phyloP scores from a whole-genome alignment of 2,888 invertebrate species.

The Heliothis peltigera region DNA sequence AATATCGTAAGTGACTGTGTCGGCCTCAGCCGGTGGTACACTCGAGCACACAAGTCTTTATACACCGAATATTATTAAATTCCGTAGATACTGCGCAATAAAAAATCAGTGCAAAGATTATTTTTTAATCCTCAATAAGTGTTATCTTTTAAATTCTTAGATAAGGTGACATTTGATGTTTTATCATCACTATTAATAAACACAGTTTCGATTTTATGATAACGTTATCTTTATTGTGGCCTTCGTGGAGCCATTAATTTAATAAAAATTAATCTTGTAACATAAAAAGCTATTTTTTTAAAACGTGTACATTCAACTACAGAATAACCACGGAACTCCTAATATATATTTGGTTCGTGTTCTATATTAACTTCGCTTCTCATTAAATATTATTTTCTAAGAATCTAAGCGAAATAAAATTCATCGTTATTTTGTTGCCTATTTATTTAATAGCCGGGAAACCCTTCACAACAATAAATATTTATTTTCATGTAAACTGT shows the following conservation, averaged over 20 bases:
- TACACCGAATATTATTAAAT: constrained; percentile 10
- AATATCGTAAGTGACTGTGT: constrained; percentile 83
- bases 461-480: neutral
- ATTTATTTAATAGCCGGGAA: neutral
- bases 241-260: constrained; percentile 45
- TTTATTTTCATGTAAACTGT: neutral
- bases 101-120: constrained; percentile 28
- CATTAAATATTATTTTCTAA: constrained; percentile 18
- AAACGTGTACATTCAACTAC: constrained; percentile 39
- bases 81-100: constrained; percentile 34
- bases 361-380: constrained; percentile 24
- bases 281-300: constrained; percentile 48
- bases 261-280: constrained; percentile 41
- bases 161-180: constrained; percentile 49
- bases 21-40: constrained; percentile 69
- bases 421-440: too few species aligned
- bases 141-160: constrained; percentile 40
- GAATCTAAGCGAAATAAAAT: neutral
- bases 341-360: constrained; percentile 9
- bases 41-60: constrained; percentile 64
- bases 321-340: constrained; percentile 30
- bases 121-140: constrained; percentile 31
- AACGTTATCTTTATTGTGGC: constrained; percentile 46
- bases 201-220: constrained; percentile 59
- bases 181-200: constrained; percentile 32